A percentile compares a stretch with the other conserved stretches of the same genome.
Evolutionary conservation across 2,113 vertebrate species (phyloP).

Genomic region (Stigmatopora nigra): DNA sequence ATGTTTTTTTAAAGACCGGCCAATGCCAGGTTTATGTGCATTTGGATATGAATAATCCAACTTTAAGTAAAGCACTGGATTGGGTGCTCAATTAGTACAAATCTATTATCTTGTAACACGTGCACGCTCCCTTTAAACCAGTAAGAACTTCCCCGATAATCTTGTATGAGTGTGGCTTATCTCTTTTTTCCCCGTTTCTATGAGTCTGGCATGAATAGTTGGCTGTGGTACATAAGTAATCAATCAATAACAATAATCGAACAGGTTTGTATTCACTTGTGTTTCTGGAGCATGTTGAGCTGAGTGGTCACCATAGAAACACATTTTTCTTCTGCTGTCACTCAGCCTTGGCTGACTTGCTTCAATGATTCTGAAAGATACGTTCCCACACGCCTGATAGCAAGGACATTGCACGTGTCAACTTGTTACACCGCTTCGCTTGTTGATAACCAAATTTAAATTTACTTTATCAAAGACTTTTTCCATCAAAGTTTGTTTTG

Average conservation of each 20-base stretch:
- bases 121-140: no score
- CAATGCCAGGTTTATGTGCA: background rate
- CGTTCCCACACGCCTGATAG: background rate
- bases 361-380: background rate
- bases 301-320: conserved; percentile 60
- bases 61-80: background rate
- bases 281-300: conserved; percentile 25
- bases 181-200: no score
- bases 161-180: no score
- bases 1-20: background rate
- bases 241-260: background rate
- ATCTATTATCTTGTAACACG: background rate
- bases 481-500: background rate
- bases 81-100: background rate
- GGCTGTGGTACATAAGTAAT: background rate
- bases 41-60: background rate
- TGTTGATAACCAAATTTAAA: background rate
- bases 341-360: conserved; percentile 27
- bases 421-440: background rate
- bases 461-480: background rate
- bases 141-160: no score
- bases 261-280: conserved; percentile 32
- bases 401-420: background rate
- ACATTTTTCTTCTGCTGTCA: conserved; percentile 47
- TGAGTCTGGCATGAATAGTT: no score